Evolutionary conservation across 2,113 vertebrate genomes (phyloP).

Genomic region (Sylvietta virens): DNA sequence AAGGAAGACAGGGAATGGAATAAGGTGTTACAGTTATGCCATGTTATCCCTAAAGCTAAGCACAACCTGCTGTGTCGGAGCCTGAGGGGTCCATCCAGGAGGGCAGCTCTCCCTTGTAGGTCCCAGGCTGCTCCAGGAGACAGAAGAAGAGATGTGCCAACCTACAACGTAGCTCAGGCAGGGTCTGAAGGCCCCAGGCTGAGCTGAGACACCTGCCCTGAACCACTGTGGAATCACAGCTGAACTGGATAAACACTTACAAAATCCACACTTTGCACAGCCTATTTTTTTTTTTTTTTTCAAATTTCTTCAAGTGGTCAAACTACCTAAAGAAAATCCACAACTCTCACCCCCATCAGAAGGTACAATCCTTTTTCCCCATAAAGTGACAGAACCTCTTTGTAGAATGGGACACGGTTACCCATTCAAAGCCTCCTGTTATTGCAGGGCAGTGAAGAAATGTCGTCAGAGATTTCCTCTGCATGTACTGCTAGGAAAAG

Average conservation of each 20-base stretch:
- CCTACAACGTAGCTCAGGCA: accelerated
- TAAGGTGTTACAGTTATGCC: background rate
- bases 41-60: background rate
- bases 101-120: background rate
- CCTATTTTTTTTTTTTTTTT: background rate
- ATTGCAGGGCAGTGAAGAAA: background rate
- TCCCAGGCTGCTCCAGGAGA: background rate
- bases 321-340: background rate
- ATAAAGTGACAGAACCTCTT: background rate
- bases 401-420: background rate
- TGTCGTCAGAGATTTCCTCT: background rate
- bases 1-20: background rate
- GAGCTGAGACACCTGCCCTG: background rate
- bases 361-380: background rate
- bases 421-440: background rate
- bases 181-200: background rate
- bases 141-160: background rate
- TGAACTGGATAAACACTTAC: background rate
- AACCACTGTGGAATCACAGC: background rate
- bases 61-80: background rate
- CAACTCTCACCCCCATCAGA: background rate
- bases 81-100: background rate
- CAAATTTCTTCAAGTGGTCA: background rate
- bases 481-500: background rate
- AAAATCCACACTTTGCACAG: accelerated